Percentiles rank a stretch among this genome's conserved stretches.
phyloP scores from a whole-genome alignment of 2,797 vertebrate species.

The Dallia pectoralis region DNA sequence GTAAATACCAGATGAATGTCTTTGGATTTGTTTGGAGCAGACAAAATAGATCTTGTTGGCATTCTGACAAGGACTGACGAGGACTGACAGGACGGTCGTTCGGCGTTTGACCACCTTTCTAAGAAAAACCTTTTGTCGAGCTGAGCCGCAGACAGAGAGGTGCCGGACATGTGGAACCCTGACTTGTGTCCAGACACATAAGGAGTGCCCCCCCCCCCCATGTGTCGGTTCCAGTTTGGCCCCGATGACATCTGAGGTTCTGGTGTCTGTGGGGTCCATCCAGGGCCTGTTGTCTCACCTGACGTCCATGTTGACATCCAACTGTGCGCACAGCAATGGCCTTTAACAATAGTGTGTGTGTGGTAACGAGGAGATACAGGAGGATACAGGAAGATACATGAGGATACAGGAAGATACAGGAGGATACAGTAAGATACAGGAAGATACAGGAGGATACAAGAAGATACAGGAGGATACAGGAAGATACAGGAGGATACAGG shows the following conservation, averaged over 20 bases:
- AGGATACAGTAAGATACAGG: too few relatives aligned
- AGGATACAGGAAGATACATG: too few relatives aligned
- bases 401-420: too few relatives aligned
- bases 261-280: constrained; percentile 20
- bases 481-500: too few relatives aligned
- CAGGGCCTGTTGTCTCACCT: constrained; percentile 47
- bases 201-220: background rate
- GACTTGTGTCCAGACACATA: background rate
- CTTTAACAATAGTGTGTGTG: constrained; percentile 2
- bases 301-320: constrained; percentile 6
- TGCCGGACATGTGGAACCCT: constrained; percentile 26
- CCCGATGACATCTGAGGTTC: constrained; percentile 17
- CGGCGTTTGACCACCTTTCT: background rate
- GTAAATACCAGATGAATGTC: constrained; percentile 53
- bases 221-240: constrained; percentile 15
- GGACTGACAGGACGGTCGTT: background rate
- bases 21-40: background rate
- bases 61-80: background rate
- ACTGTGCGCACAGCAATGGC: constrained; percentile 41
- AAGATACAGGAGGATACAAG: too few relatives aligned
- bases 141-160: background rate
- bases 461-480: too few relatives aligned
- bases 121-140: background rate
- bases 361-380: too few relatives aligned
- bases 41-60: background rate